phyloP scores from a whole-genome alignment of 2,888 invertebrate species.

The Diarsia dahlii region DNA sequence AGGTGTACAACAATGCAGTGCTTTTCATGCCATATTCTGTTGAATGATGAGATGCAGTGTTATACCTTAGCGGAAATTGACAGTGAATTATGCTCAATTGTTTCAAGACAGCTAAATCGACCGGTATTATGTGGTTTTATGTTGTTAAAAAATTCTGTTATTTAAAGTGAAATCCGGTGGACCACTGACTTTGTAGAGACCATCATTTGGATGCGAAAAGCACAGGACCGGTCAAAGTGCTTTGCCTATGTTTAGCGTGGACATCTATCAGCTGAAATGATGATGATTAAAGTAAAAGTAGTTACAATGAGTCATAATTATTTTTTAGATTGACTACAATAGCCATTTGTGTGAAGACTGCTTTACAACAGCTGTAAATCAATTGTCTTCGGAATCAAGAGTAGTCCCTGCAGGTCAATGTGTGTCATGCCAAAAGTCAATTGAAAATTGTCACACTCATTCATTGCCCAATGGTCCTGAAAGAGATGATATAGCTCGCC shows the following conservation, averaged over 20 bases:
- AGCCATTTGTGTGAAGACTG: constrained; percentile 6
- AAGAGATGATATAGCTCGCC: not conserved
- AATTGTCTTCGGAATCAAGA: constrained; percentile 2
- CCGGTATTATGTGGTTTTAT: not conserved
- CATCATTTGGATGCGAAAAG: no score
- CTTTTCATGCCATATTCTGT: not conserved
- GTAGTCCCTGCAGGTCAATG: not conserved
- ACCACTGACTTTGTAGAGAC: no score
- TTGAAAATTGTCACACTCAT: not conserved
- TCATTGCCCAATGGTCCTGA: constrained; percentile 3
- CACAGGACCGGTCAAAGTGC: no score
- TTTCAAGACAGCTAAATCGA: not conserved
- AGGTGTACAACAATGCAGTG: not conserved
- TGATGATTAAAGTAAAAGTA: not conserved
- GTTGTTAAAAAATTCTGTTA: not conserved
- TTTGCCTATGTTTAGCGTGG: no score
- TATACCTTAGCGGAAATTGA: not conserved
- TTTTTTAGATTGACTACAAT: constrained; percentile 2
- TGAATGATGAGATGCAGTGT: not conserved
- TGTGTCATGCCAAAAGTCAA: not conserved
- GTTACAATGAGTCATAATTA: not conserved
- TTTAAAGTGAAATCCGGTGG: no score
- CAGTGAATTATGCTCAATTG: not conserved
- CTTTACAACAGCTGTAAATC: constrained; percentile 2
- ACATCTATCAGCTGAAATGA: not conserved